Evolutionary conservation across 1,140 invertebrate genomes (phyloP).

Genomic region (Bombus terrestris): DNA sequence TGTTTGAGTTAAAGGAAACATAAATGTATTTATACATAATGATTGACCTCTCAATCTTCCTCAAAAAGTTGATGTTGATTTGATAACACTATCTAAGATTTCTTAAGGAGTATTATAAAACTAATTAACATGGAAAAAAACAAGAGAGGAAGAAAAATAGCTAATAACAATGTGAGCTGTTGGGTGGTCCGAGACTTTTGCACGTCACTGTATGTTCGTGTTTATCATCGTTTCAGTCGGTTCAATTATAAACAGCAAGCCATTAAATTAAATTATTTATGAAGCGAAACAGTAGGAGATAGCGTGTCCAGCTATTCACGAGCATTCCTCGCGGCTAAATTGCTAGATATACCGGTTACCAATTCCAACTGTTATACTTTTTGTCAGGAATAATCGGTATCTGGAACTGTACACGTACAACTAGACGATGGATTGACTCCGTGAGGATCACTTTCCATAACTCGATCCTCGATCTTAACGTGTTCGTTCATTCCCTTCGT

Average conservation of each 20-base stretch:
- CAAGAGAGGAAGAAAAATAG: not conserved
- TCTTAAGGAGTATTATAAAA: no score
- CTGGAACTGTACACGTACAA: conserved; percentile 27
- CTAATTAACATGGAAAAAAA: no score
- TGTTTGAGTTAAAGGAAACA: no score
- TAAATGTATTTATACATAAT: no score
- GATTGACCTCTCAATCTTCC: no score
- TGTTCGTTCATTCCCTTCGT: not conserved
- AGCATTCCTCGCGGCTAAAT: conserved; percentile 26
- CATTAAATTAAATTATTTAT: conserved; percentile 48
- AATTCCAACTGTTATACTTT: conserved; percentile 31
- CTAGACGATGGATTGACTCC: conserved; percentile 31
- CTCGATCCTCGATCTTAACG: not conserved
- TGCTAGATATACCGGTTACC: conserved; percentile 29
- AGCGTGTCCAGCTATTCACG: conserved; percentile 14
- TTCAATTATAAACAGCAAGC: conserved; percentile 32
- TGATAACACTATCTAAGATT: no score
- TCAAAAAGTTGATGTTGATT: no score
- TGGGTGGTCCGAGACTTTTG: conserved; percentile 23
- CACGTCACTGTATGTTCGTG: not conserved
- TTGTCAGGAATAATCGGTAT: conserved; percentile 31
- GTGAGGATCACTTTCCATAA: conserved; percentile 34
- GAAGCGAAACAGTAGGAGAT: conserved; percentile 41
- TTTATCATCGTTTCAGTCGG: conserved; percentile 22
- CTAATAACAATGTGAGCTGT: not conserved